Evolutionary conservation across 2,113 vertebrate genomes (phyloP).

Genomic region (Otolemur garnettii): DNA sequence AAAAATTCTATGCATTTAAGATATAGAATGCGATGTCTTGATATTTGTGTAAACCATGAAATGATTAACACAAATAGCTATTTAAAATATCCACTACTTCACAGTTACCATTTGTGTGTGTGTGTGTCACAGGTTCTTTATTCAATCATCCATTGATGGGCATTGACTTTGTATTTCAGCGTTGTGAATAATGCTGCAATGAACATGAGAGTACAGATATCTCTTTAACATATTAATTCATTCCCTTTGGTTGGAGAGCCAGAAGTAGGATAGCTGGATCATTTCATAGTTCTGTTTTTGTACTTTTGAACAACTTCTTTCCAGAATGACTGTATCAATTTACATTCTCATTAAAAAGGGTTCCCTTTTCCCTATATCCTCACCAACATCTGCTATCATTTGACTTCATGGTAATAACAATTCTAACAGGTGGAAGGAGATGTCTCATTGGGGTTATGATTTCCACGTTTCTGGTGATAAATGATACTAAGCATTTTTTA

Average conservation of each 20-base stretch:
- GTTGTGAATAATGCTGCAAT: neutral
- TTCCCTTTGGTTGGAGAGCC: neutral
- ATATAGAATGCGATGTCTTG: neutral
- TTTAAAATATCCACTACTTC: neutral
- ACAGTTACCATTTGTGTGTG: neutral
- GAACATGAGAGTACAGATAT: neutral
- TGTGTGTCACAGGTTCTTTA: neutral
- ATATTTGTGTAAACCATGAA: neutral
- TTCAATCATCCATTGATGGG: neutral
- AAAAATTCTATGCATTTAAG: neutral
- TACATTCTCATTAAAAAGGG: neutral
- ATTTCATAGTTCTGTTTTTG: neutral
- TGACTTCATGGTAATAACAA: neutral
- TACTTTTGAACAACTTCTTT: neutral
- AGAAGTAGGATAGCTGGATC: neutral
- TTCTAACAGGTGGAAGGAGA: neutral
- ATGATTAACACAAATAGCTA: neutral
- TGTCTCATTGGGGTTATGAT: neutral
- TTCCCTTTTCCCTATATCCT: neutral
- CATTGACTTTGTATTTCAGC: neutral
- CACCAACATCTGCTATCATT: neutral
- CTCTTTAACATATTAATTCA: neutral
- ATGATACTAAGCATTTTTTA: neutral
- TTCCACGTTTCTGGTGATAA: neutral
- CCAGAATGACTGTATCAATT: neutral